Evolutionary conservation across 2,888 invertebrate species (phyloP).

Genomic region (Chymomyza caudatula): DNA sequence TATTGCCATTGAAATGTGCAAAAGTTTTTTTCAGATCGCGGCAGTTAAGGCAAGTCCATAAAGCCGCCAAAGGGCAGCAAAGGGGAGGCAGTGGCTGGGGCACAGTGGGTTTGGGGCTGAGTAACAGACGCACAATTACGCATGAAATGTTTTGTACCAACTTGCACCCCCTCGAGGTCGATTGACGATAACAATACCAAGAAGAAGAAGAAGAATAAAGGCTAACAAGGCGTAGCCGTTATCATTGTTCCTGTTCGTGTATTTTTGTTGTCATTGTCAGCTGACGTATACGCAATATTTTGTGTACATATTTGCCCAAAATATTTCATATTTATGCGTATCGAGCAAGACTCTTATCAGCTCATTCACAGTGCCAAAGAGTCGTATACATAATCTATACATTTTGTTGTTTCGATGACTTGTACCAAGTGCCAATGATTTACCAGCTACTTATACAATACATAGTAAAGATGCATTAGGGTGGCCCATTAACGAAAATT

Average conservation of each 20-base stretch:
- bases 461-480: no score
- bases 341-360: constrained; percentile 19
- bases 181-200: not conserved
- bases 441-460: no score
- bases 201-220: constrained; percentile 11
- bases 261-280: not conserved
- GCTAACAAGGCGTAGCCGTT: not conserved
- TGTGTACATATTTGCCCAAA: constrained; percentile 30
- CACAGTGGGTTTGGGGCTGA: not conserved
- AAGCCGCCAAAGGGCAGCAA: not conserved
- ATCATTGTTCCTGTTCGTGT: not conserved
- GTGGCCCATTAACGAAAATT: no score
- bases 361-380: constrained; percentile 12
- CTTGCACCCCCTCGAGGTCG: not conserved
- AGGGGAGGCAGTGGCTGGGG: not conserved
- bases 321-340: constrained; percentile 49
- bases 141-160: not conserved
- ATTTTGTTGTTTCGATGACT: no score
- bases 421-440: no score
- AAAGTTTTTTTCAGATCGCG: constrained; percentile 42
- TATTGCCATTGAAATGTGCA: constrained; percentile 69
- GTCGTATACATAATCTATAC: no score
- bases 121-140: constrained; percentile 1
- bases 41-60: not conserved
- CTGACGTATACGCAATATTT: constrained; percentile 57